A percentile compares a stretch with the other conserved stretches of the same genome.
Evolutionary conservation across 2,888 invertebrate genomes (phyloP).

Genomic region (Micropterix aruncella): DNA sequence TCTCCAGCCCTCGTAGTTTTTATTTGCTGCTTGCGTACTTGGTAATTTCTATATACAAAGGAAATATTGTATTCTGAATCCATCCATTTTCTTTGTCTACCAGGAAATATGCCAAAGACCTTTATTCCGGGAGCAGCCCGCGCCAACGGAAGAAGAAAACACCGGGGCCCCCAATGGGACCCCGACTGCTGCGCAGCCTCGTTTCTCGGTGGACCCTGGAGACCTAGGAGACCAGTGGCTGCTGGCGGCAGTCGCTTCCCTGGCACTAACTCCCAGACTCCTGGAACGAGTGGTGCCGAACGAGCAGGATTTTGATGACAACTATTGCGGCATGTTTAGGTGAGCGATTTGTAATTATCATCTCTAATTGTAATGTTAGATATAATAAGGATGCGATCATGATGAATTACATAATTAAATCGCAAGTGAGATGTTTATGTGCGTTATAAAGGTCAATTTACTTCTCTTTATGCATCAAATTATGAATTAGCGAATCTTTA

Average conservation of each 20-base stretch:
- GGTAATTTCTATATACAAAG: no score
- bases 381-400: no score
- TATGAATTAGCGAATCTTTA: no score
- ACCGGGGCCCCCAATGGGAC: background rate
- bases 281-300: slow-evolving; percentile 52
- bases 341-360: slow-evolving; percentile 21
- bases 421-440: no score
- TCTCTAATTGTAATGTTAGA: no score
- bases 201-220: slow-evolving; percentile 39
- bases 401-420: no score
- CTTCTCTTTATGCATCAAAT: no score
- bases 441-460: no score
- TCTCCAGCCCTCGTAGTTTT: no score
- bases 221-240: slow-evolving; percentile 43
- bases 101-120: background rate
- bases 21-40: no score
- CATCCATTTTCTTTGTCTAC: no score
- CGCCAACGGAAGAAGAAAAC: background rate
- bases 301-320: slow-evolving; percentile 45
- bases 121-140: background rate
- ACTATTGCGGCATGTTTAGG: slow-evolving; percentile 54
- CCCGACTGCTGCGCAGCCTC: slow-evolving; percentile 12
- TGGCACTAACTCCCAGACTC: slow-evolving; percentile 51
- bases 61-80: no score
- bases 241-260: slow-evolving; percentile 48